A percentile compares a stretch with the other conserved stretches of the same genome.
Conservation (phyloP, 1,140 invertebrate genomes). For the Trypoxylus dichotomus region DNA sequence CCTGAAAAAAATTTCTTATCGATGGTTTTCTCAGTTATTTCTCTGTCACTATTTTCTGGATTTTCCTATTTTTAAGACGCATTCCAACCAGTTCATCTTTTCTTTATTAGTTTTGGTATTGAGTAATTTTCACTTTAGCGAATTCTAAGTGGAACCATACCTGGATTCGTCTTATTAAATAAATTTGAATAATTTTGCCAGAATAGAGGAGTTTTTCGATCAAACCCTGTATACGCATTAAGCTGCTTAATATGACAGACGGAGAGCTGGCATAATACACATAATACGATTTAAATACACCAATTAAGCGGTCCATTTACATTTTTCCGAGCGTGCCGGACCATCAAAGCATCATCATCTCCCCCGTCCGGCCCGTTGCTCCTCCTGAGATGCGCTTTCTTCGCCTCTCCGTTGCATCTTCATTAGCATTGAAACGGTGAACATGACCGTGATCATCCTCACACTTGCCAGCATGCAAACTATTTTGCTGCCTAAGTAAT, state of each 20-base stretch:
- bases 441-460: slow-evolving; percentile 5
- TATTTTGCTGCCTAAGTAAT: slow-evolving; percentile 28
- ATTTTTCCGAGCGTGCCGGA: slow-evolving; percentile 11
- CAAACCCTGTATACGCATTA: slow-evolving; percentile 35
- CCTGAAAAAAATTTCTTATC: no score
- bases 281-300: slow-evolving; percentile 40
- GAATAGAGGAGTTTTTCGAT: not conserved
- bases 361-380: no score
- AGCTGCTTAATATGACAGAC: slow-evolving; percentile 37
- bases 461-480: slow-evolving; percentile 3
- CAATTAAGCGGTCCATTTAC: slow-evolving; percentile 35
- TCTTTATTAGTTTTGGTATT: no score
- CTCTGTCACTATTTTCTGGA: no score
- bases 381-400: not conserved
- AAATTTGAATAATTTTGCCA: no score
- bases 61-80: no score
- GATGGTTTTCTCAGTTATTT: no score
- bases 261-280: slow-evolving; percentile 29
- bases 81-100: no score
- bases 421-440: not conserved
- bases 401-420: not conserved
- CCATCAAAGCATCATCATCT: not conserved
- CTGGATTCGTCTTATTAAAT: no score
- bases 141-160: no score
- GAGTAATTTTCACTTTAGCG: no score